These are phyloP conservation scores for Acomys russatus DNA, from an alignment of 2,797 vertebrate species.

Conservation along the genomic window DNA sequence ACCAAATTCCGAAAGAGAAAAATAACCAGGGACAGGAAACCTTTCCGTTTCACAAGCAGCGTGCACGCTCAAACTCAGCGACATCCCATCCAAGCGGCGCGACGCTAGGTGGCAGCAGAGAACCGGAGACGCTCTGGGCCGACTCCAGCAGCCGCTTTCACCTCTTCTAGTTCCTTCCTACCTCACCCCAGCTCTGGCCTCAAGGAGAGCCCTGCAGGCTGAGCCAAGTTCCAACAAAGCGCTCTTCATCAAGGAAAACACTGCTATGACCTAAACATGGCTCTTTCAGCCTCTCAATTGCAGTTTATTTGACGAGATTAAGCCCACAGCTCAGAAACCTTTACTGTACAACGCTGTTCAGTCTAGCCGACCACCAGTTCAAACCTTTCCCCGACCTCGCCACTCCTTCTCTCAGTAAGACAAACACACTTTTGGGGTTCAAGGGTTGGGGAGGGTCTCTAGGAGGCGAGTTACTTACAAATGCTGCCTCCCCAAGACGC, in stretches of 20 bases:
- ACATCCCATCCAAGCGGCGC: not conserved
- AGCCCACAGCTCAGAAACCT: not conserved
- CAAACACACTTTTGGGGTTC: not conserved
- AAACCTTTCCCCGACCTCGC: not conserved
- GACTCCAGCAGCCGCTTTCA: not conserved
- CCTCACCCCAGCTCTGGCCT: not conserved
- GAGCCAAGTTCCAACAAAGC: not conserved
- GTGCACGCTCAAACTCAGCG: not conserved
- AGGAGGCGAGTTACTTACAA: not conserved
- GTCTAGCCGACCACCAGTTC: not conserved
- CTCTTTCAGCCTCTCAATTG: not conserved
- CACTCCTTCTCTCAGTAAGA: not conserved
- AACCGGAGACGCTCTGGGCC: not conserved
- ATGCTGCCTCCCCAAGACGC: not conserved
- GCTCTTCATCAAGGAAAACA: not conserved
- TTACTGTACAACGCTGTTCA: not conserved
- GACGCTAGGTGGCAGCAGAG: constrained; percentile 71
- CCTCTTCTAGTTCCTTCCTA: not conserved
- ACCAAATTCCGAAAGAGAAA: not conserved
- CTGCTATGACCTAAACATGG: not conserved
- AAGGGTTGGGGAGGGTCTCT: not conserved
- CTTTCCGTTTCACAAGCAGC: not conserved
- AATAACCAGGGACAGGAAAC: not conserved
- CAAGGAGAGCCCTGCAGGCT: not conserved
- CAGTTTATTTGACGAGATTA: not conserved